Conservation (phyloP, 2,888 invertebrate species). For the Hyalella azteca region DNA sequence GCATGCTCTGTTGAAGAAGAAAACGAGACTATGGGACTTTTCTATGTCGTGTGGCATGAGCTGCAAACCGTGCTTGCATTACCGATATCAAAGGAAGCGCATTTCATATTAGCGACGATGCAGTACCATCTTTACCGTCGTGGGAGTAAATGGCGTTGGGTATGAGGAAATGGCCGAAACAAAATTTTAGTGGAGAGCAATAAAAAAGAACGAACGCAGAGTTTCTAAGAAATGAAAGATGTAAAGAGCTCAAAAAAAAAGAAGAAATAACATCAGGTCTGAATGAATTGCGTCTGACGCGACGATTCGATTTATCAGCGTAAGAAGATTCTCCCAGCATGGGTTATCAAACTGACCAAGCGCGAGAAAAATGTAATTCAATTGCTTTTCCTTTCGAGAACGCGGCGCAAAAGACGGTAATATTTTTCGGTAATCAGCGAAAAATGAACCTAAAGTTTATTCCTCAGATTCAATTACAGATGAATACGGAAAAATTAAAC, state of each 20-base stretch:
- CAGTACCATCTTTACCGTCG: constrained; percentile 13
- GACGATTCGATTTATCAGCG: no score
- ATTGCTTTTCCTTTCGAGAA: no score
- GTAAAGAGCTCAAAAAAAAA: neutral
- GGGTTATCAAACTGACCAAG: no score
- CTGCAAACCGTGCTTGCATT: neutral
- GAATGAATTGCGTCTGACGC: no score
- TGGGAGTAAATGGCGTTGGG: constrained; percentile 27
- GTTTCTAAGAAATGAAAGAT: neutral
- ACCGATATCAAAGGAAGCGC: neutral
- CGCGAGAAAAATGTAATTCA: no score
- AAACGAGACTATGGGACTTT: neutral
- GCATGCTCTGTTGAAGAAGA: neutral
- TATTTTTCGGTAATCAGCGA: no score
- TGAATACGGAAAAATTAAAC: no score
- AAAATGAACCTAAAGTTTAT: no score
- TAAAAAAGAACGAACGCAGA: neutral
- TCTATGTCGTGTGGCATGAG: neutral
- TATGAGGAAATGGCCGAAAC: neutral
- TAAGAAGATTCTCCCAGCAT: no score
- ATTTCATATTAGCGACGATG: neutral
- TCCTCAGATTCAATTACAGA: no score
- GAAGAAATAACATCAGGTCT: neutral
- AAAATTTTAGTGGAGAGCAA: neutral
- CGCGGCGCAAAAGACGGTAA: no score